phyloP scores from a whole-genome alignment of 2,113 vertebrate species.

The Eclectus roratus region DNA sequence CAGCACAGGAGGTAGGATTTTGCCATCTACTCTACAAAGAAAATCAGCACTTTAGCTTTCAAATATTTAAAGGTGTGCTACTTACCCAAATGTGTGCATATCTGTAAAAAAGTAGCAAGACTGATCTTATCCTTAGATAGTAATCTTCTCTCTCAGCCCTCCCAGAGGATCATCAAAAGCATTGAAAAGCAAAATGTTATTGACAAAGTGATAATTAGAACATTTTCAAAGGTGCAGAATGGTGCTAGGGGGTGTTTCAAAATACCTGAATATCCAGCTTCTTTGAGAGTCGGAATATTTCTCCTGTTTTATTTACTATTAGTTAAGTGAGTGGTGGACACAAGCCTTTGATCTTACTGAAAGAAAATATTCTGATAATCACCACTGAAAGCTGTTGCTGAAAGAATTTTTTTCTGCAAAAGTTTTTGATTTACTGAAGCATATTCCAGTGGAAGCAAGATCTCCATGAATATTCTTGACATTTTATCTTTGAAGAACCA shows the following conservation, averaged over 20 bases:
- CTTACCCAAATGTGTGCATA: not conserved
- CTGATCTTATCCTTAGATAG: not conserved
- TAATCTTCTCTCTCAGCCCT: not conserved
- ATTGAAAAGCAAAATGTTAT: not conserved
- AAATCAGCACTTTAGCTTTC: not conserved
- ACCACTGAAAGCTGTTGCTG: not conserved
- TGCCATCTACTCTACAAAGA: not conserved
- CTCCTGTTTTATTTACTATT: not conserved
- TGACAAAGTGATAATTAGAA: not conserved
- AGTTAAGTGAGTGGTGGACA: not conserved
- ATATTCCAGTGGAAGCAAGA: not conserved
- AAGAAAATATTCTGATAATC: not conserved
- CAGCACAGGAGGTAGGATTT: not conserved
- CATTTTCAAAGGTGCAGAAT: not conserved
- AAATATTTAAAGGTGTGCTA: slow-evolving; percentile 1
- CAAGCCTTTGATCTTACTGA: not conserved
- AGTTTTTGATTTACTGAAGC: not conserved
- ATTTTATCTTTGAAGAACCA: not conserved
- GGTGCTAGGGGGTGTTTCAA: not conserved
- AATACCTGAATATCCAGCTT: not conserved
- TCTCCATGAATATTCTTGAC: not conserved
- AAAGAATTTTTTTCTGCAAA: not conserved
- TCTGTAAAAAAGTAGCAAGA: not conserved
- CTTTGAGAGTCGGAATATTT: not conserved
- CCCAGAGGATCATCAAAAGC: not conserved